A percentile compares a stretch with the other conserved stretches of the same genome.
Conservation (phyloP, 1,140 invertebrate genomes). For the Campodea augens region DNA sequence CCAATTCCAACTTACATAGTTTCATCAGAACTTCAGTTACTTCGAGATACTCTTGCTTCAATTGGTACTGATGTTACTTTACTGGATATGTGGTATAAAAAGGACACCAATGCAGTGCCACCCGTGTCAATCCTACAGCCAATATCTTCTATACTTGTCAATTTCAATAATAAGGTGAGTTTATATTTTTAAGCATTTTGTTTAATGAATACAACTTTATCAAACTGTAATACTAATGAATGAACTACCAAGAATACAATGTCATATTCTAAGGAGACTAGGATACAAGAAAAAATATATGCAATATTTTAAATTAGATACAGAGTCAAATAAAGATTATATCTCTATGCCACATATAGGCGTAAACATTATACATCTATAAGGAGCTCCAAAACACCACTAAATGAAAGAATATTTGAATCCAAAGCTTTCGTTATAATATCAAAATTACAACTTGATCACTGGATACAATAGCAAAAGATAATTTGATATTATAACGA, state of each 20-base stretch:
- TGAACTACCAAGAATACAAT: too few species aligned
- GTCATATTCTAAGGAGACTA: background rate
- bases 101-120: constrained; percentile 86
- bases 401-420: too few species aligned
- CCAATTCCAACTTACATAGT: constrained; percentile 90
- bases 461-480: too few species aligned
- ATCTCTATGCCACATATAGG: too few species aligned
- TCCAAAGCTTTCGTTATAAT: too few species aligned
- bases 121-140: constrained; percentile 85
- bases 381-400: too few species aligned
- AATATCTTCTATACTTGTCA: constrained; percentile 88
- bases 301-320: too few species aligned
- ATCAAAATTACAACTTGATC: too few species aligned
- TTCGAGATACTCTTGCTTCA: constrained; percentile 60
- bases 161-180: constrained; percentile 91
- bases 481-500: too few species aligned
- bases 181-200: background rate
- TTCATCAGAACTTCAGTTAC: constrained; percentile 70
- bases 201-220: background rate
- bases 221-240: background rate
- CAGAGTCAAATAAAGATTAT: too few species aligned
- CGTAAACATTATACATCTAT: too few species aligned
- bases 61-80: constrained; percentile 62
- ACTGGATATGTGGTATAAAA: constrained; percentile 88
- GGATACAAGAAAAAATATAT: background rate